Conservation (phyloP, 2,888 invertebrate species). For the Drosophila emarginata region DNA sequence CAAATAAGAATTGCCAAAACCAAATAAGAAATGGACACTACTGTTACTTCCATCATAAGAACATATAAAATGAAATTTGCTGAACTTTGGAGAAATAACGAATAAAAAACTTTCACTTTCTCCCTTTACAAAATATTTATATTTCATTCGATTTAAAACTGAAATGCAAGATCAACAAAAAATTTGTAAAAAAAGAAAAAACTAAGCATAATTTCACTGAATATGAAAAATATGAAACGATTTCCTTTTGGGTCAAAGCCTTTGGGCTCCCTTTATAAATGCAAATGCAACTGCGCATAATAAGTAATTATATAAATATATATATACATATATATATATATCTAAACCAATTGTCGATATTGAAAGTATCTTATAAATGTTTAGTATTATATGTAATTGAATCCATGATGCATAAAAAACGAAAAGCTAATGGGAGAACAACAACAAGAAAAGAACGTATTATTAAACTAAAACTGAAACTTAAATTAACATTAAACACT, state of each 20-base stretch:
- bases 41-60: conserved; percentile 55
- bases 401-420: conserved; percentile 26
- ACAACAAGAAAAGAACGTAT: conserved; percentile 27
- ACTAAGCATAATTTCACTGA: background rate
- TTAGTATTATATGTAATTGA: conserved; percentile 67
- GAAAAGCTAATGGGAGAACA: background rate
- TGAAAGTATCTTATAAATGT: conserved; percentile 74
- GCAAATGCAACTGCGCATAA: conserved; percentile 32
- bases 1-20: conserved; percentile 30
- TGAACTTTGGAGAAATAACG: conserved; percentile 44
- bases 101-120: conserved; percentile 11
- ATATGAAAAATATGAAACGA: conserved; percentile 16
- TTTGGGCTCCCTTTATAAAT: conserved; percentile 30
- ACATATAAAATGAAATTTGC: conserved; percentile 57
- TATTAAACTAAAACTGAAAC: conserved; percentile 40
- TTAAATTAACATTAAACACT: conserved; percentile 40
- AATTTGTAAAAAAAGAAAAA: conserved; percentile 35
- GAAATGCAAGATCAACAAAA: background rate
- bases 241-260: conserved; percentile 23
- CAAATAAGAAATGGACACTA: conserved; percentile 31
- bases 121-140: conserved; percentile 20
- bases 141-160: conserved; percentile 7
- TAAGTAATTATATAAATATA: conserved; percentile 25
- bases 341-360: conserved; percentile 73
- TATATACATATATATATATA: conserved; percentile 47